Evolutionary conservation across 2,797 vertebrate species (phyloP), one percentile per base, ranked within the genome.

Genomic region (Ctenopoma kingsleyae): DNA sequence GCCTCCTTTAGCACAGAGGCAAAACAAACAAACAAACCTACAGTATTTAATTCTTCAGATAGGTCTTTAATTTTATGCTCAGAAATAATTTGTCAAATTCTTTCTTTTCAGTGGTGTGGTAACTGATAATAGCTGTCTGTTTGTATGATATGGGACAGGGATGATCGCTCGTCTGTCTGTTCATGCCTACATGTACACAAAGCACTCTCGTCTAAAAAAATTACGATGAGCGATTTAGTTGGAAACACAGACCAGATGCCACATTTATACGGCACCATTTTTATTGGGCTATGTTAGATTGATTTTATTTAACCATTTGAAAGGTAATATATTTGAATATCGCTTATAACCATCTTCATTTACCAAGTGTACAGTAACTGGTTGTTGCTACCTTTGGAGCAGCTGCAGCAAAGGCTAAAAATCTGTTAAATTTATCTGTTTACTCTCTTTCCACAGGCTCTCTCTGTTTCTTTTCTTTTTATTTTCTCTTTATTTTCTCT

Each of bases 1-100:
- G 59, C 65, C 46, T 51, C 43, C 47, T 69, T 56, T 50, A 50
- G 50, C 55, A 48, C 32, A 0, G 22, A 63, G 54, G 59, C 49
- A n/a, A n/a, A n/a, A n/a, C n/a, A 22, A 35, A 50, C 25, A 3
- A 49, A 27, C n/a, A 23, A n/a, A 43, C 32, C 12, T 16, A n/a
- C 6, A n/a, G 6, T n/a, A 15, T 40, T 38, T 4, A 38, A 38
- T 13, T 38, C 36, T 38, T 38, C 3, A 38, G 12, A 38, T 13
- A 38, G 36, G 12, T 38, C 36, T 38, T 38, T 38, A 13, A 12
- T 38, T 38, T 38, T 38, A 11, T 38, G 1, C 36, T 38, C 30
- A 4, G 11, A 36, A 11, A 4, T 36, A 3, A 12, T 36, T 36
- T 36, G 10, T 36, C 35, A 11, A 4, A 36, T 36, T 11, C 9